Percentiles rank a stretch among this genome's conserved stretches.
These are phyloP conservation scores for Falco berigora DNA, from an alignment of 2,797 vertebrate genomes.

Conservation along the genomic window DNA sequence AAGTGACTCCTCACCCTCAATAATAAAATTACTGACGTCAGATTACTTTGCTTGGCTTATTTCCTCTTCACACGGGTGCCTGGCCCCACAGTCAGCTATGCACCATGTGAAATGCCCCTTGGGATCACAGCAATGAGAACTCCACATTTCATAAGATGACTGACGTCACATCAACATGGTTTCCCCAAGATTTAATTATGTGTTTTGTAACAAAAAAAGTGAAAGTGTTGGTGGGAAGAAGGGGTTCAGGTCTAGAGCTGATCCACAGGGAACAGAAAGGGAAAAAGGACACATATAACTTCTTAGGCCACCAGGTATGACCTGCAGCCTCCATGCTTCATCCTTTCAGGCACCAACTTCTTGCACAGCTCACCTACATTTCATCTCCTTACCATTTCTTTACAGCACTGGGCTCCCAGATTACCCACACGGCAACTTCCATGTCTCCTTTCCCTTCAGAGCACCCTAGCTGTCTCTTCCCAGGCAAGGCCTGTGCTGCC, in stretches of 20 bases:
- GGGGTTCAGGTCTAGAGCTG: not conserved
- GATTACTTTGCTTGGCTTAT: not conserved
- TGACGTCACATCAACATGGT: not conserved
- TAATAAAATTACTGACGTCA: not conserved
- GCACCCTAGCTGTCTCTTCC: not conserved
- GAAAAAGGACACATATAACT: not conserved
- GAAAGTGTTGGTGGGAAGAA: not conserved
- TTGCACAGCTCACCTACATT: not conserved
- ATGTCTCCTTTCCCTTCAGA: not conserved
- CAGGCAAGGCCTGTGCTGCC: not conserved
- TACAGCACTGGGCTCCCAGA: rapidly evolving
- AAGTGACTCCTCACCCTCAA: not conserved
- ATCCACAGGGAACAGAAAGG: not conserved
- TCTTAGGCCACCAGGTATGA: not conserved
- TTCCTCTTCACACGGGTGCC: not conserved
- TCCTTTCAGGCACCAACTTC: not conserved
- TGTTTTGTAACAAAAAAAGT: not conserved
- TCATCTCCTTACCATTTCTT: not conserved
- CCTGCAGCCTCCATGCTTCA: not conserved
- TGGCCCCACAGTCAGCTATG: not conserved
- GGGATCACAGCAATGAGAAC: not conserved
- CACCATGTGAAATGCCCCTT: not conserved
- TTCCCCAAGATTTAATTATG: slow-evolving; percentile 2
- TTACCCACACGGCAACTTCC: not conserved
- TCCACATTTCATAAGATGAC: not conserved